Evolutionary conservation across 2,113 vertebrate genomes (phyloP), one percentile per base, ranked within the genome.

Genomic region (Tenebrosternarchus preto): DNA sequence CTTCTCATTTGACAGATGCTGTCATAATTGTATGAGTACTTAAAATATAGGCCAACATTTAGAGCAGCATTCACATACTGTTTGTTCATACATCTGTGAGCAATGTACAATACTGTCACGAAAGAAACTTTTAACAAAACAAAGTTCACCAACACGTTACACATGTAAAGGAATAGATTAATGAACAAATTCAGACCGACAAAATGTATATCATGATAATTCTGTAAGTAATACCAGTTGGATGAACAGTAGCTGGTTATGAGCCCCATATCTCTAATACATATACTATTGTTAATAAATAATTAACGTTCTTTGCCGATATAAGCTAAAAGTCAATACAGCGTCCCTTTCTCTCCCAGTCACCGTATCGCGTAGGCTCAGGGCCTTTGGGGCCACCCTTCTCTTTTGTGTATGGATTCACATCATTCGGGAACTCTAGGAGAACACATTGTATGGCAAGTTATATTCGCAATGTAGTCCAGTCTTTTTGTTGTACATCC

Each of bases 261-360:
- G 7, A 31, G 29, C 74, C 4, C 46, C 33, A 50, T 36, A 39
- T 36, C 64, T 20, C 1, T 6, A 73, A 67, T 74, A 17, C 50
- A 57, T 12, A 50, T 15, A 50, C 43, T 50, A 50, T 12, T 12
- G 12, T 50, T 19, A 66, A 56, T 57, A 20, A 66, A 73, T 27
- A 80, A 2, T 8, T 20, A 36, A 75, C 29, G 50, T 68, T 22
- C 39, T 74, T 33, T 66, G 11, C 25, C 46, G 9, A 27, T 5
- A 59, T 31, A 22, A 73, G 7, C 87, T 94, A 99, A 87, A 99
- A 99, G 89, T 99, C 98, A 84, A 98, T 95, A 88, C 98, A 99
- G 77, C 97, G 96, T 78, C 98, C 98, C 91, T 96, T 99, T 84
- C 96, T 94, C 85, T 99, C 98, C 98, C 97, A 99, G 69, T 99